These are phyloP conservation scores for Sander vitreus DNA, from an alignment of 2,113 vertebrate genomes.

Conservation along the genomic window DNA sequence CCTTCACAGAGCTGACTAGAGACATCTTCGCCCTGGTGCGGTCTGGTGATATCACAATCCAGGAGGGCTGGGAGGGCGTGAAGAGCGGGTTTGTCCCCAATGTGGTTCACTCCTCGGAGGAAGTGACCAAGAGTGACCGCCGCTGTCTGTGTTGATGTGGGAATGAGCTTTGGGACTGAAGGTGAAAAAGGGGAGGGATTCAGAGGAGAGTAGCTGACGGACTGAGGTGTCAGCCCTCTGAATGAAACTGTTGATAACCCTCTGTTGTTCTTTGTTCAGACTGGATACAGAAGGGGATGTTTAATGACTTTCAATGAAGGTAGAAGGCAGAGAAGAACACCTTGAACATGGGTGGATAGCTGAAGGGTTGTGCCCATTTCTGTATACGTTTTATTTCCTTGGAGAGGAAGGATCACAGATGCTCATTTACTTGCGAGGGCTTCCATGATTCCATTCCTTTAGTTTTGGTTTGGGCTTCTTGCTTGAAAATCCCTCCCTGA, in stretches of 20 bases:
- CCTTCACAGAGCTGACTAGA: slow-evolving; percentile 97
- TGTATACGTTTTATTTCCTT: slow-evolving; percentile 14
- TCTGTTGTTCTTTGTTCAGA: slow-evolving; percentile 40
- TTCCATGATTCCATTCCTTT: slow-evolving; percentile 21
- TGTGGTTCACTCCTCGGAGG: slow-evolving; percentile 96
- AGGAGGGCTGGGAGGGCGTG: slow-evolving; percentile 99
- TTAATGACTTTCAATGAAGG: slow-evolving; percentile 16
- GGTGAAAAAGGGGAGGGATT: slow-evolving; percentile 5
- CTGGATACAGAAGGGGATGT: slow-evolving; percentile 28
- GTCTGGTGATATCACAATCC: slow-evolving; percentile 95
- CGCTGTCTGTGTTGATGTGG: slow-evolving; percentile 93
- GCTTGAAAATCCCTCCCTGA: slow-evolving; percentile 17
- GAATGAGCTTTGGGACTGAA: slow-evolving; percentile 26
- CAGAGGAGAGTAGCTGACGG: slow-evolving; percentile 45
- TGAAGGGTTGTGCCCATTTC: slow-evolving; percentile 27
- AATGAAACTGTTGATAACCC: slow-evolving; percentile 42
- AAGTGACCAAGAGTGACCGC: slow-evolving; percentile 96
- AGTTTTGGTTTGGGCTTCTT: slow-evolving; percentile 18
- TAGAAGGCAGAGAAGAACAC: slow-evolving; percentile 15
- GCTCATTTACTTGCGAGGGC: slow-evolving; percentile 3
- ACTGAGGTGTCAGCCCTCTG: slow-evolving; percentile 42
- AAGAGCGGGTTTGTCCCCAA: slow-evolving; percentile 99
- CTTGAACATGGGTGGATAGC: slow-evolving; percentile 7
- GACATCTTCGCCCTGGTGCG: slow-evolving; percentile 98
- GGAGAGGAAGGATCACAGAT: slow-evolving; percentile 36